Base-by-base conservation (phyloP, 2,888 invertebrate genomes). In the Chloroclysta siterata region DNA sequence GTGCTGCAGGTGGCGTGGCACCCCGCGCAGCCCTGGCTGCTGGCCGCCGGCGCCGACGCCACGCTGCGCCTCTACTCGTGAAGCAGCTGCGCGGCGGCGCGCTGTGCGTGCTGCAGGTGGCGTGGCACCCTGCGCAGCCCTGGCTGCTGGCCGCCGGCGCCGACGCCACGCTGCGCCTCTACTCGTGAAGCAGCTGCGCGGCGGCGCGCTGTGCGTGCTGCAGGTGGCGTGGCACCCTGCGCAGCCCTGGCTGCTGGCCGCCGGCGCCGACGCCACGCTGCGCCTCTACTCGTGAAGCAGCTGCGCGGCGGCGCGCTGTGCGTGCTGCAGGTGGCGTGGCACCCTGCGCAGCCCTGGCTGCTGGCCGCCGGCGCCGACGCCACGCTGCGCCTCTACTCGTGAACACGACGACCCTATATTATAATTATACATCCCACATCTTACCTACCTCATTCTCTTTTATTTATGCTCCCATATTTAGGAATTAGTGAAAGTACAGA, bases 281-380 rank as follows among this genome's bases (percentile, higher is more conserved):
- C 94, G 97, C 71, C 94, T 99, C 70, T 99, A 97, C 93, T 96
- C 97, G 13, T 94, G 82, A 85, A 6, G 15, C 7, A 7, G 0
- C 44, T 5, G 2, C 15, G 6, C 44, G 1, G 8, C 36, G 0
- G 7, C 36, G 8, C 36, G 8, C 96, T 98, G 81, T 97, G 97
- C 69, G 97, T 98, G 74, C 94, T 99, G 74, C 97, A 96, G 81
- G 96, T 98, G 58, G 94, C 94, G 74, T 99, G 98, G 93, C 99
- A 99, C 93, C 99, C 99, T 10, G 94, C 95, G 73, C 99, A 99
- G 89, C 99, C 99, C 0, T 99, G 99, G 99, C 95, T 99, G 63
- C 97, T 99, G 83, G 97, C 98, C 53, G 96, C 97, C 60, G 98
- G 98, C 61, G 98, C 99, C 5, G 99, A 99, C 93, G 89, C 94